Conservation (phyloP, 2,888 invertebrate genomes). For the Metopia argyrocephala region DNA sequence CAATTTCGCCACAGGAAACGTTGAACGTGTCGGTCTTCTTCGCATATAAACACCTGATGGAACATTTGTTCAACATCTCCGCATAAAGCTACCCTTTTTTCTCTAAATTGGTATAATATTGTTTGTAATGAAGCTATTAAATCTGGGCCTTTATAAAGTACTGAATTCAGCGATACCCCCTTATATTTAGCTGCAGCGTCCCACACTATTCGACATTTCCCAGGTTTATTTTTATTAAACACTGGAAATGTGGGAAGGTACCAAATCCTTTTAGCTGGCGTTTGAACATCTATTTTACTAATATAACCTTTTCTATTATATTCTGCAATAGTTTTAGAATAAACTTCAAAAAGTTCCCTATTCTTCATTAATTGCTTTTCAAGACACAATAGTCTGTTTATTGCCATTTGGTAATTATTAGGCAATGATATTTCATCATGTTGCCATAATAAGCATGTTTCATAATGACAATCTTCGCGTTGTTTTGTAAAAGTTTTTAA, state of each 20-base stretch:
- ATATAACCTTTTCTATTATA: constrained; percentile 63
- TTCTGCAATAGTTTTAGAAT: constrained; percentile 28
- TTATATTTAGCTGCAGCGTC: constrained; percentile 12
- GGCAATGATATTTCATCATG: constrained; percentile 8
- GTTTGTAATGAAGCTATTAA: constrained; percentile 59
- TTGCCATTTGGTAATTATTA: constrained; percentile 24
- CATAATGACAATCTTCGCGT: constrained; percentile 22
- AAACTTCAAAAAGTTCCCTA: constrained; percentile 9
- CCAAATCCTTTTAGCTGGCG: constrained; percentile 57
- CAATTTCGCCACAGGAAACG: background rate
- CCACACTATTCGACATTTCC: background rate
- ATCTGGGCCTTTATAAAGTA: constrained; percentile 71
- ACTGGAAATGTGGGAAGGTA: constrained; percentile 67
- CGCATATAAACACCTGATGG: background rate
- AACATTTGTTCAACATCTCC: background rate
- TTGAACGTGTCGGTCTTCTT: constrained; percentile 28
- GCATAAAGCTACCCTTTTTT: constrained; percentile 47
- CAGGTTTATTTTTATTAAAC: constrained; percentile 66
- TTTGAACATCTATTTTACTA: constrained; percentile 50
- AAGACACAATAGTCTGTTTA: no score
- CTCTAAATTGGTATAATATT: constrained; percentile 72
- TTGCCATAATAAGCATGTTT: constrained; percentile 4
- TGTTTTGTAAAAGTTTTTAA: constrained; percentile 25
- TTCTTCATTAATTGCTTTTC: constrained; percentile 12
- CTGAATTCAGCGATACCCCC: constrained; percentile 68